Base-by-base conservation (phyloP, 2,888 invertebrate species). In the Epinotia demarniana region DNA sequence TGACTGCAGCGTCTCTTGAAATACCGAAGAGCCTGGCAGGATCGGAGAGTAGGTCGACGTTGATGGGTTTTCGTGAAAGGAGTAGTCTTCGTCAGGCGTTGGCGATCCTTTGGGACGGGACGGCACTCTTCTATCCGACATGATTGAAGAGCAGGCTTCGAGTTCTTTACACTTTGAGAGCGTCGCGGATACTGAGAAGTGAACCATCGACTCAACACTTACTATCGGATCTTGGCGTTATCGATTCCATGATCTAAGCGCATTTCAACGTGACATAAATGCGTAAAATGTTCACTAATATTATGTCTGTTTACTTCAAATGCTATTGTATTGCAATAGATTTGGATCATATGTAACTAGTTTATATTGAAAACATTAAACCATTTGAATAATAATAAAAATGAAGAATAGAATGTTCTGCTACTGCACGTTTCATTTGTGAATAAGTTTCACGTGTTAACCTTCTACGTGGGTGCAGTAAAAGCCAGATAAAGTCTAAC, bases 71-170 rank as follows among this genome's bases (percentile, higher is more conserved):
- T 69, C 58, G 11, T 39, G 23, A 23, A 58, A 16, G 11, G 58
- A 13, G 11, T 66, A 46, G 23, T 69, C 43, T 16, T 43, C 69
- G 5, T 58, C 69, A 12, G 69, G 19, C 16, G 58, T 58, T n/a
- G 9, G 46, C 43, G 58, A 19, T 4, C 23, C 58, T n/a, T n/a
- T 23, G 11, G 23, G 13, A 6, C 46, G 69, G n/a, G 58, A 60
- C 16, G 58, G 69, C 19, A 69, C 69, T n/a, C 46, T 69, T 60
- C 69, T 58, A n/a, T 69, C 69, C 11, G 43, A 23, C 69, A 69
- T 69, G 2, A 58, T 46, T 46, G 12, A 23, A 12, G 9, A 11
- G 39, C 23, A 43, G 57, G 18, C 16, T 43, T 18, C 3, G 12
- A 23, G 11, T 68, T 57, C 39, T 68, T 8, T 19, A 19, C 23